Evolutionary conservation across 2,888 invertebrate species (phyloP), one percentile per base, ranked within the genome.

Genomic region (Choreutis nemorana): DNA sequence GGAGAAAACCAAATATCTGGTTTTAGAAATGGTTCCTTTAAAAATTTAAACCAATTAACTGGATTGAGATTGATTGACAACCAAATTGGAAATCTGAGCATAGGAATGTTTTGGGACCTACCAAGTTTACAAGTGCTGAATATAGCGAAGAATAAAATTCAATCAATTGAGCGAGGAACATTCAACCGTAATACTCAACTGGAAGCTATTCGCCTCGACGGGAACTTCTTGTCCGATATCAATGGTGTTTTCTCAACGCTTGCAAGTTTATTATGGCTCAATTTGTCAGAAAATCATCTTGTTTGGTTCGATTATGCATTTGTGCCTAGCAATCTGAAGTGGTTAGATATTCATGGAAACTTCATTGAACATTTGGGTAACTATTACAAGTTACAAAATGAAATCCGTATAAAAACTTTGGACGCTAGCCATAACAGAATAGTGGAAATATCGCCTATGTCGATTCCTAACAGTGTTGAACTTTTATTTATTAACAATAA

Each of bases 231-330:
- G 44, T 87, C 90, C 27, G 92, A 94, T 59, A 90, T 95, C 51
- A 94, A 94, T 67, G 93, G 93, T 9, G 90, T 93, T 35, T 91
- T 94, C 57, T 87, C 92, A 18, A 89, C 91, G 33, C 80, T 95
- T 14, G 86, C 89, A n/a, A 90, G 89, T 42, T 80, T 95, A 35
- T 73, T 92, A 53, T 90, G 94, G 89, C 77, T 95, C 34, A 94
- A 94, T 70, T 81, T 94, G 29, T 93, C 93, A 22, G 91, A 92
- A 75, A 94, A 94, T 80, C 91, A 91, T 75, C 80, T 95, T 53
- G 89, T 91, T 45, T 92, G 92, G 91, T 94, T 95, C 68, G 94
- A 94, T 67, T 94, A 92, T 60, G 93, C 94, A 30, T 91, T 94
- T 63, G 88, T 94, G 50, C 94, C 94, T 14, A 88, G 87, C 42